Evolutionary conservation across 2,888 invertebrate species (phyloP), one percentile per base, ranked within the genome.

Genomic region (Rutpela maculata): DNA sequence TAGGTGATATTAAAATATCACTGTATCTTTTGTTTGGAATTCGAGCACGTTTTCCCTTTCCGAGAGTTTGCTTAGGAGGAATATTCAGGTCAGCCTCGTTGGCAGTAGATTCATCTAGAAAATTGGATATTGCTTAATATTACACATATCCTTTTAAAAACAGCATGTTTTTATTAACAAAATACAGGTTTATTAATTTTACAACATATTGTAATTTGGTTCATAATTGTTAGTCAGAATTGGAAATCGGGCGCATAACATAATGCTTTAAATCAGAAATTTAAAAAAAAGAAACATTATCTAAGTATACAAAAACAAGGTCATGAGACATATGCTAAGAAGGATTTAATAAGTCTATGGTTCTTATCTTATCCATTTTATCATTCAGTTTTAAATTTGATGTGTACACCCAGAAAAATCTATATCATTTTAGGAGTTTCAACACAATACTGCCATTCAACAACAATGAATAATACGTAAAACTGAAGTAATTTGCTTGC

Each of bases 11-110:
- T 9, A 85, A 31, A 65, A 90, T 88, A 79, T 90, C 89, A 79
- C 89, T 89, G 79, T 90, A 90, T 50, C 89, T 84, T 84, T 90
- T 90, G 80, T 90, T 90, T 17, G 90, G 90, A 67, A 90, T 88
- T 62, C 90, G 80, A 10, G 90, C 90, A 38, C 90, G 82, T 84
- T 90, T 90, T 7, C 90, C 90, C 84, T 90, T 90, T 1, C 90
- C 89, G 22, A 81, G 74, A 9, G 70, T 62, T 70, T 81, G 75
- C 65, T 77, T 77, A 43, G 79, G 74, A 17, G 74, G 79, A 19
- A 79, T 50, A 74, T 76, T 75, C 2, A 79, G 65, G 77, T 79
- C 79, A 11, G 75, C 55, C 65, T 79, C 78, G 19, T 66, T 50
- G 11, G 79, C 73, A 35, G 43, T 35, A n/a, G 73, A 63, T 69